Conservation (phyloP, 2,888 invertebrate species). For the Mamestra brassicae region DNA sequence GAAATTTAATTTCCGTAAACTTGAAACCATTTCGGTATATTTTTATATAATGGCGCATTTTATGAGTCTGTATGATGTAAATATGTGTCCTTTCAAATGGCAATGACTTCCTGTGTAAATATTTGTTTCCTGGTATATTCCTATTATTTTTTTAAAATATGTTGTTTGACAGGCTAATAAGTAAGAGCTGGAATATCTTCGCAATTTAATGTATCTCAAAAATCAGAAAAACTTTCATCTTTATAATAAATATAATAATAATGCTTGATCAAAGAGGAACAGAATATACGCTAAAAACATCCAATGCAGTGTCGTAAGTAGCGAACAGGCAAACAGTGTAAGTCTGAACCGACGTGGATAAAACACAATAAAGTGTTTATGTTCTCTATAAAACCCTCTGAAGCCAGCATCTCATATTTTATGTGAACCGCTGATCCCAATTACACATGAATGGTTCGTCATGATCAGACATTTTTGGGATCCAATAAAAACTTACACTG, state of each 20-base stretch:
- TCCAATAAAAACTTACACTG: constrained; percentile 83
- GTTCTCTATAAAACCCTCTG: constrained; percentile 87
- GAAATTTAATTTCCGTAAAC: constrained; percentile 59
- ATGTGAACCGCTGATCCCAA: constrained; percentile 88
- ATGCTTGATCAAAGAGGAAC: constrained; percentile 16
- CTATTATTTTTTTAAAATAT: constrained; percentile 33
- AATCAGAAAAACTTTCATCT: constrained; percentile 30
- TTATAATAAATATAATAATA: constrained; percentile 15
- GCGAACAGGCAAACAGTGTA: constrained; percentile 70
- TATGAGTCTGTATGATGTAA: constrained; percentile 49
- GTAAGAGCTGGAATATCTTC: constrained; percentile 10
- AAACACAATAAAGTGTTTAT: constrained; percentile 89
- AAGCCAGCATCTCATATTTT: constrained; percentile 87
- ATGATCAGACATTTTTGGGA: constrained; percentile 88
- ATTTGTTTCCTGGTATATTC: constrained; percentile 13
- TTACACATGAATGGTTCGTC: constrained; percentile 89
- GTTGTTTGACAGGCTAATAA: constrained; percentile 19
- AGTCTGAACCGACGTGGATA: constrained; percentile 76
- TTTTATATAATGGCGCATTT: constrained; percentile 48
- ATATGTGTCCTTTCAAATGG: constrained; percentile 53
- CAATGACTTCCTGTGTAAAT: constrained; percentile 51
- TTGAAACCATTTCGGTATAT: constrained; percentile 37
- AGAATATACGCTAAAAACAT: constrained; percentile 26
- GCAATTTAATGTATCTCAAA: neutral
- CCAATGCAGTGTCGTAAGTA: constrained; percentile 40